Evolutionary conservation across 1,140 invertebrate species (phyloP), one percentile per base, ranked within the genome.

Genomic region (Agraylea sexmaculata): DNA sequence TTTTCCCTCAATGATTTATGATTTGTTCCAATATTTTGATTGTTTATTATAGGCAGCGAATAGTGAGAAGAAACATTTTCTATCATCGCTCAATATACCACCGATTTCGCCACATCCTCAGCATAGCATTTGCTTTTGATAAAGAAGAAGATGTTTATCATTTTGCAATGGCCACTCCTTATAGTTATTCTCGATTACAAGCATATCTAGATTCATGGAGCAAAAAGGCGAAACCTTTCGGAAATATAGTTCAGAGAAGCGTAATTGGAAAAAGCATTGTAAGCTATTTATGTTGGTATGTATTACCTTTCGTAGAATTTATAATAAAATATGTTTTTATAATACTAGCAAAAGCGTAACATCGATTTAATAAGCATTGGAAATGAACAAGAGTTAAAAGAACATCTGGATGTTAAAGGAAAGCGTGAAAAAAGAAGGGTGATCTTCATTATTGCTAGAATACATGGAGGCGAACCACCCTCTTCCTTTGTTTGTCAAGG

Each of bases 81-180:
- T 98, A 95, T 58, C 93, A 96, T 64, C 76, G 80, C 41, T 96
- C 92, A 16, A 68, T 82, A 8, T 75, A 84, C 44, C 93, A 99
- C 60, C 77, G 83, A 39, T 83, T 89, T 37, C 84, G 94, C 43
- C 91, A 93, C 57, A 83, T 98, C 4, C 73, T 99, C 15, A 94
- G 88, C 48, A 85, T 97, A 61, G 80, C 87, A 0, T 95, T 96
- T 58, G 80, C 80, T 13, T 98, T 98, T 57, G 92, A 97, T 66
- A 75, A 76, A 32, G 91, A 95, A 60, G 89, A 93, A 53, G 80
- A 86, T 46, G 75, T 91, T 2, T 96, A 93, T 57, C 90, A 96
- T 56, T 97, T 98, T 68, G 75, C 86, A 1, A 75, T 95, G 51
- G 83, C 80, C 7, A 89, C 83, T 51, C 94, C 94, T 0, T 99